These are phyloP conservation scores for Chymomyza caudatula DNA, from an alignment of 2,888 invertebrate genomes.

Conservation along the genomic window DNA sequence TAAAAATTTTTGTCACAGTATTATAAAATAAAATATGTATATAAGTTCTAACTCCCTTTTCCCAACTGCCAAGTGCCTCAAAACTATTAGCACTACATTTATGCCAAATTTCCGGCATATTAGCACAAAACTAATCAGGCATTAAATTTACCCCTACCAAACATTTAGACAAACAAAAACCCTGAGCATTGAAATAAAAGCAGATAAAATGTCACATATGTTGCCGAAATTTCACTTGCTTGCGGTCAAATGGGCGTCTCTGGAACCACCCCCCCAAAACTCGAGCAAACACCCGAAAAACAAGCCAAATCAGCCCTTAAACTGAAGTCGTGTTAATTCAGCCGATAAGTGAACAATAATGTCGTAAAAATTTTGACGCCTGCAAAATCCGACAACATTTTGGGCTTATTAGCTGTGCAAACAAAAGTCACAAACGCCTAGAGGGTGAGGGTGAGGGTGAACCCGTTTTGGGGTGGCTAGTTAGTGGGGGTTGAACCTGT, in stretches of 20 bases:
- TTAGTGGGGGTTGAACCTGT: background rate
- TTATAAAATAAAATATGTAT: too few species aligned
- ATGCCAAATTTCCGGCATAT: slow-evolving; percentile 21
- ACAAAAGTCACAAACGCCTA: slow-evolving; percentile 4
- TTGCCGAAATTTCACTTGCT: slow-evolving; percentile 57
- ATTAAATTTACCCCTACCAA: slow-evolving; percentile 42
- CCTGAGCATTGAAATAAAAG: slow-evolving; percentile 15
- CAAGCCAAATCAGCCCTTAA: background rate
- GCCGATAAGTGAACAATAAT: slow-evolving; percentile 76
- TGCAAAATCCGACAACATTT: slow-evolving; percentile 39
- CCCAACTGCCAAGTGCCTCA: slow-evolving; percentile 24
- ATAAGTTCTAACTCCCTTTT: too few species aligned
- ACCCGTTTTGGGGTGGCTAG: background rate
- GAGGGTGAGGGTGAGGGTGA: background rate
- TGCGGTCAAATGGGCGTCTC: slow-evolving; percentile 40
- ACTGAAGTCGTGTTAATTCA: slow-evolving; percentile 70
- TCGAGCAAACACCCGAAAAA: background rate
- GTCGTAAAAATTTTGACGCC: slow-evolving; percentile 51
- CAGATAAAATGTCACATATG: slow-evolving; percentile 69
- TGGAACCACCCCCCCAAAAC: slow-evolving; percentile 9
- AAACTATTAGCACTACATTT: background rate
- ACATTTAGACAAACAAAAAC: slow-evolving; percentile 30
- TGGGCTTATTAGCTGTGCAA: slow-evolving; percentile 34
- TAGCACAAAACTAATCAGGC: slow-evolving; percentile 47
- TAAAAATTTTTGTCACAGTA: too few species aligned